A percentile compares a stretch with the other conserved stretches of the same genome.
These are phyloP conservation scores for Hylyphantes graminicola DNA, from an alignment of 1,140 invertebrate species.

Conservation along the genomic window DNA sequence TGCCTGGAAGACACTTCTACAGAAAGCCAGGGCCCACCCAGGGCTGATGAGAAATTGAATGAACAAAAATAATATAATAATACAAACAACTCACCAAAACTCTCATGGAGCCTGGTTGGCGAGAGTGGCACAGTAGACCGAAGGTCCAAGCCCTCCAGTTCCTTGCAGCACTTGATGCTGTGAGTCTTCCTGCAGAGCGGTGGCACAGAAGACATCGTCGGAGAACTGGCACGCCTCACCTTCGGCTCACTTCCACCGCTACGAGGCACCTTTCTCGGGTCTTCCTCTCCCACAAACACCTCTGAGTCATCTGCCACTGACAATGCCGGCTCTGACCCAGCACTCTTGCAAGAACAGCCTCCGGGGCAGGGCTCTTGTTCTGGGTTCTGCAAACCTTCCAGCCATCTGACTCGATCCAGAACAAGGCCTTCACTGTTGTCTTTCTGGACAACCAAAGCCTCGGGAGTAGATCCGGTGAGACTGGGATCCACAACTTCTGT, in stretches of 20 bases:
- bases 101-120: conserved; percentile 61
- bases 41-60: not conserved
- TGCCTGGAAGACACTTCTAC: no score
- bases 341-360: not conserved
- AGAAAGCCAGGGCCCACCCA: no score
- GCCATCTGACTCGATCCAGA: conserved; percentile 35
- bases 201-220: conserved; percentile 51
- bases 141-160: conserved; percentile 63
- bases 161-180: conserved; percentile 61
- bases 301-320: not conserved
- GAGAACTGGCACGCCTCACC: conserved; percentile 62
- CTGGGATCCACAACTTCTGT: no score
- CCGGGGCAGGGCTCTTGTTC: not conserved
- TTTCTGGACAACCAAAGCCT: not conserved
- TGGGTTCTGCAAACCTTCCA: conserved; percentile 17
- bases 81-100: conserved; percentile 44
- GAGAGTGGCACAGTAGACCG: conserved; percentile 62
- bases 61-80: not conserved
- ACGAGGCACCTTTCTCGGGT: not conserved
- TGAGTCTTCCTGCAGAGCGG: conserved; percentile 41
- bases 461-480: not conserved
- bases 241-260: conserved; percentile 26
- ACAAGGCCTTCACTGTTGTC: conserved; percentile 12
- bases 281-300: conserved; percentile 18
- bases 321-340: no score